Base-by-base conservation (phyloP, 2,797 vertebrate genomes). In the Huso huso region DNA sequence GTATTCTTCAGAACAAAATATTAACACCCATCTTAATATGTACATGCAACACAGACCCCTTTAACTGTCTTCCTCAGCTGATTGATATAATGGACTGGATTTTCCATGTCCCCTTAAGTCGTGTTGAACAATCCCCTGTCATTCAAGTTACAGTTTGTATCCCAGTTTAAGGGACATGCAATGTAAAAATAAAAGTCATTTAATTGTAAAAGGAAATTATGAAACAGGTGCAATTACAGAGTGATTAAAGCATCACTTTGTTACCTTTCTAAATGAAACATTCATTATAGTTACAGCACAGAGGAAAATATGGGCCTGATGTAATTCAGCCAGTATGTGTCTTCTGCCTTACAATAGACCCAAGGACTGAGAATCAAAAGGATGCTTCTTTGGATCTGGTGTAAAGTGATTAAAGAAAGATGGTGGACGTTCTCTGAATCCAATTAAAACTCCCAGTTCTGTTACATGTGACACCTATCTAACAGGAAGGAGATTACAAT, bases 401-500 rank as follows among this genome's bases (percentile, higher is more conserved):
- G 66, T 9, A 48, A 13, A 58, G 37, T 59, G 23, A 53, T 69
- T 37, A 53, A 48, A 58, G 71, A 79, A 78, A 75, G 57, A 73
- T 7, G 49, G n/a, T 75, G 68, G 51, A 71, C 78, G 73, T 72
- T 65, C 74, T 84, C 80, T 61, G 66, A 75, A 66, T 75, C 68
- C 60, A 79, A 81, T 72, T 68, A 18, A 66, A 77, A 63, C 59
- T 80, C 73, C 70, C 64, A 78, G 55, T 76, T 73, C 48, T 66
- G 71, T 70, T 70, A 78, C 68, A 78, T 76, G 71, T 87, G 85
- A 83, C 78, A 86, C 81, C 84, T 91, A 86, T 89, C 84, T 83
- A 78, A 82, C 82, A 88, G 87, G 85, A 76, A 85, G 83, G 82
- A 88, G 86, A 94, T 95, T 93, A 88, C 85, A 93, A 87, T 94